A percentile compares a stretch with the other conserved stretches of the same genome.
Evolutionary conservation across 2,888 invertebrate species (phyloP).

Genomic region (Archaeoteleia sp.): DNA sequence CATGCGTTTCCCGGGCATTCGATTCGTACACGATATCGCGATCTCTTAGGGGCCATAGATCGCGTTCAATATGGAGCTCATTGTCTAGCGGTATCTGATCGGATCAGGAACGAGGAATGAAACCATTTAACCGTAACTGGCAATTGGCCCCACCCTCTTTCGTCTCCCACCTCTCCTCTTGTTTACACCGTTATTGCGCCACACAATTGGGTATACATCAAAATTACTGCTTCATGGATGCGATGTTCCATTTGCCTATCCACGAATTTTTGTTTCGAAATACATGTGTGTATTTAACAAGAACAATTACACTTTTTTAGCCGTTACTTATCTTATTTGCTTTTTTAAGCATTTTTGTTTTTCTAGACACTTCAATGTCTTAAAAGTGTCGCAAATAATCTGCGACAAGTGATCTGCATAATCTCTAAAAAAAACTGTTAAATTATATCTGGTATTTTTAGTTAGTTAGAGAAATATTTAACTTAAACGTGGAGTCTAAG

Average conservation of each 20-base stretch:
- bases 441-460: too few relatives aligned
- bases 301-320: slow-evolving; percentile 4
- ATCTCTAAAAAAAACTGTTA: too few relatives aligned
- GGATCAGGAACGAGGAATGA: slow-evolving; percentile 60
- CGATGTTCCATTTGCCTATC: slow-evolving; percentile 39
- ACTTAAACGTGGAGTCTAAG: too few relatives aligned
- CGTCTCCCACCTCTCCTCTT: slow-evolving; percentile 32
- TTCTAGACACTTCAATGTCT: too few relatives aligned
- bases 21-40: slow-evolving; percentile 45
- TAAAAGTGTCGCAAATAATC: too few relatives aligned
- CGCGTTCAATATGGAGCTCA: slow-evolving; percentile 54
- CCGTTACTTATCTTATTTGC: too few relatives aligned
- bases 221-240: slow-evolving; percentile 34
- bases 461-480: too few relatives aligned
- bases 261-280: too few relatives aligned
- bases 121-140: slow-evolving; percentile 59
- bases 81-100: slow-evolving; percentile 63
- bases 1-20: slow-evolving; percentile 44
- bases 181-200: slow-evolving; percentile 44
- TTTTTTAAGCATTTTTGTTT: too few relatives aligned
- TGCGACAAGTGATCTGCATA: too few relatives aligned
- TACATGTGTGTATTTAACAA: too few relatives aligned
- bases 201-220: slow-evolving; percentile 44
- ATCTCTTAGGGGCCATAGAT: slow-evolving; percentile 54
- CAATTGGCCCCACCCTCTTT: slow-evolving; percentile 51